Conservation (phyloP, 2,113 vertebrate species). For the Percopsis transmontana region DNA sequence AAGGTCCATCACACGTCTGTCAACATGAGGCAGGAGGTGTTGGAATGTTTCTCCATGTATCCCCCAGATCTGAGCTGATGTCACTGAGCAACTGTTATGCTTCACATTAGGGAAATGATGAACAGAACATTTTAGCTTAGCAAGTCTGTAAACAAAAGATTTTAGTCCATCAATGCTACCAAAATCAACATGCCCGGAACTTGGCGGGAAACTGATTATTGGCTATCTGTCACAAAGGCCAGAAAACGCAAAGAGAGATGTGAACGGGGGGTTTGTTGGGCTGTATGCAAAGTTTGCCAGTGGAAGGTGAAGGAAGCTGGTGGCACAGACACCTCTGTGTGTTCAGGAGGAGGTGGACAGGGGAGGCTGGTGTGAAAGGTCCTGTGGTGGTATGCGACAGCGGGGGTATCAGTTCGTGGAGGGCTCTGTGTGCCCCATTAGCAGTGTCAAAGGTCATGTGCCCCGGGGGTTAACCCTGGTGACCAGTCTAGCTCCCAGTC, state of each 20-base stretch:
- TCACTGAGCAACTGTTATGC: background rate
- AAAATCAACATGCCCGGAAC: background rate
- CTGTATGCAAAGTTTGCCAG: slow-evolving; percentile 27
- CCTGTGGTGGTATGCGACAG: slow-evolving; percentile 79
- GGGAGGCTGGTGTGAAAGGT: slow-evolving; percentile 79
- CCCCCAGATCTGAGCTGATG: background rate
- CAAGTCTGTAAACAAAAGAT: background rate
- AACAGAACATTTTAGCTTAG: background rate
- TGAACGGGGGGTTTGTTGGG: slow-evolving; percentile 6
- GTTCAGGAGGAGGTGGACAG: slow-evolving; percentile 46
- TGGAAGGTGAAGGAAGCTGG: slow-evolving; percentile 45
- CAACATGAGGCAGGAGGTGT: background rate
- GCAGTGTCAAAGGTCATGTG: slow-evolving; percentile 80
- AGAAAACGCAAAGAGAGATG: background rate
- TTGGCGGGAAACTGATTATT: background rate
- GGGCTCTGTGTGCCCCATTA: slow-evolving; percentile 83
- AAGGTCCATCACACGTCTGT: background rate
- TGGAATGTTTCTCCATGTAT: background rate
- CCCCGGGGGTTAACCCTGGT: slow-evolving; percentile 82
- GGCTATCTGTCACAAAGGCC: slow-evolving; percentile 12
- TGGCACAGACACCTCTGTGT: slow-evolving; percentile 58
- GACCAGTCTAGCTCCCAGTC: slow-evolving; percentile 83
- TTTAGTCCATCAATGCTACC: background rate
- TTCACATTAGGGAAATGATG: background rate
- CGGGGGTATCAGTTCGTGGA: slow-evolving; percentile 79